Conservation (phyloP, 2,888 invertebrate genomes). For the Smittia aterrima region DNA sequence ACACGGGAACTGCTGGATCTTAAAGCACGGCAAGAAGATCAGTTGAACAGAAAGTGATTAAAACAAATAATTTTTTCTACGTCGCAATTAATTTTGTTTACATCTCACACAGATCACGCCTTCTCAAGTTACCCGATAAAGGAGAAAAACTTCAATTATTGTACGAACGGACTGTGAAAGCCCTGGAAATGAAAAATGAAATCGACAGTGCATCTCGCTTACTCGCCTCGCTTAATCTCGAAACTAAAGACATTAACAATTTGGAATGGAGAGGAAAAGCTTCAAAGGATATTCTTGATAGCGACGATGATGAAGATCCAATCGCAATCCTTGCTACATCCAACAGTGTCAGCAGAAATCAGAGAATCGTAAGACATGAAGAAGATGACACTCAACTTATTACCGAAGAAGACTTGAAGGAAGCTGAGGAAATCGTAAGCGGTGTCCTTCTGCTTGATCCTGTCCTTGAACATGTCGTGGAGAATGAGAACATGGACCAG, state of each 20-base stretch:
- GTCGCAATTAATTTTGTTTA: background rate
- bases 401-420: conserved; percentile 25
- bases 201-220: background rate
- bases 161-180: conserved; percentile 17
- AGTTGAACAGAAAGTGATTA: conserved; percentile 3
- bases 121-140: conserved; percentile 31
- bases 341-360: background rate
- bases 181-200: conserved; percentile 14
- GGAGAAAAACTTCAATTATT: conserved; percentile 25
- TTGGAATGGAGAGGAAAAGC: conserved; percentile 18
- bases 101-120: background rate
- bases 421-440: conserved; percentile 1
- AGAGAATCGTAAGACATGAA: background rate
- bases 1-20: conserved; percentile 5
- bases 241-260: conserved; percentile 9
- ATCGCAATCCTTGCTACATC: conserved; percentile 1
- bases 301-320: conserved; percentile 38
- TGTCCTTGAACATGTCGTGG: background rate
- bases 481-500: background rate
- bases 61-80: background rate
- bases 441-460: conserved; percentile 4
- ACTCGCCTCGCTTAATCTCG: background rate
- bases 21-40: background rate
- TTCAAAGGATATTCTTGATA: conserved; percentile 2
- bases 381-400: background rate